These are phyloP conservation scores for Conus canariensis DNA, from an alignment of 2,888 invertebrate genomes.

Conservation along the genomic window DNA sequence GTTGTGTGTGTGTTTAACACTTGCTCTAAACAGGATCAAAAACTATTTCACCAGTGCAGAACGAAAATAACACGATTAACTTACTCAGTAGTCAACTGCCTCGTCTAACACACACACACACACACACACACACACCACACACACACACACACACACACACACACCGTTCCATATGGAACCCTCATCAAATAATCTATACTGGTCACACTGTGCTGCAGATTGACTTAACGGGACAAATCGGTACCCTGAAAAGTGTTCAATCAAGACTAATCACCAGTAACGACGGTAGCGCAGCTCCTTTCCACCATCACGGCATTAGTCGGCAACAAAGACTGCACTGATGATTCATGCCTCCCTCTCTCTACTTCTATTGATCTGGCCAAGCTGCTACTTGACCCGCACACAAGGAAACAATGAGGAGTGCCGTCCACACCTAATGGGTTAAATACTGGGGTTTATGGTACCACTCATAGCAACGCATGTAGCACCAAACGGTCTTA, in stretches of 20 bases:
- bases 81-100: no score
- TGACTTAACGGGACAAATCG: background rate
- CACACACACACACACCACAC: no score
- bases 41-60: no score
- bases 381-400: conserved; percentile 22
- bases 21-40: no score
- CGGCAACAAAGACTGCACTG: conserved; percentile 22
- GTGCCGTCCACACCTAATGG: no score
- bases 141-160: no score
- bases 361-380: conserved; percentile 22
- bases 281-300: background rate
- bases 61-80: no score
- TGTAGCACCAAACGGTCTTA: no score
- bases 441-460: no score
- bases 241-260: background rate
- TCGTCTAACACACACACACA: background rate
- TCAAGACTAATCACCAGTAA: background rate
- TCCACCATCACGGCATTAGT: conserved; percentile 4
- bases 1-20: no score
- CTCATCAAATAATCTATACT: background rate
- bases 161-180: no score
- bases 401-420: conserved; percentile 22
- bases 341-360: conserved; percentile 38
- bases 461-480: no score
- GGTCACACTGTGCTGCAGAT: background rate